Conservation (phyloP, 2,113 vertebrate genomes). For the Otis tarda region DNA sequence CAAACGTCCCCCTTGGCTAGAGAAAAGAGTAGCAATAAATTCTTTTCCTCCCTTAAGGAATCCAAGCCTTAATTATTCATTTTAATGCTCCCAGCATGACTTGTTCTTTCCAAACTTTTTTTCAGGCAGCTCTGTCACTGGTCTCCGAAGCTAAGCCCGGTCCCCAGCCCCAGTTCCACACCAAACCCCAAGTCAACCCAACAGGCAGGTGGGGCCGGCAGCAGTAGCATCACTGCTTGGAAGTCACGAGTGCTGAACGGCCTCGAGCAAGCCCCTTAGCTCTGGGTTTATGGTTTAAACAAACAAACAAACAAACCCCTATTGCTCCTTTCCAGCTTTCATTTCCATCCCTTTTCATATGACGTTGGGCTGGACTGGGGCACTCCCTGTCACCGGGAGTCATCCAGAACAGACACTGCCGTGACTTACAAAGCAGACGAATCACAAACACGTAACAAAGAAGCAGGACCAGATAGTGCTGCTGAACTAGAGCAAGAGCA, state of each 20-base stretch:
- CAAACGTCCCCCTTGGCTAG: constrained; percentile 50
- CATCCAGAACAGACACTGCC: not conserved
- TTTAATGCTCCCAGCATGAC: constrained; percentile 57
- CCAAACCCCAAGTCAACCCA: not conserved
- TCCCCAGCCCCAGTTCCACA: not conserved
- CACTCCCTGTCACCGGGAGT: constrained; percentile 22
- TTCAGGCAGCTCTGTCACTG: constrained; percentile 13
- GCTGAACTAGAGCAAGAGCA: not conserved
- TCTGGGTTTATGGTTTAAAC: constrained; percentile 11
- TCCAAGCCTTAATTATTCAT: constrained; percentile 66
- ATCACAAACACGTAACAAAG: not conserved
- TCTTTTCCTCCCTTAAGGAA: constrained; percentile 60
- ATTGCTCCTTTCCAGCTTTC: not conserved
- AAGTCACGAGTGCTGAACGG: not conserved
- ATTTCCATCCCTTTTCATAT: not conserved
- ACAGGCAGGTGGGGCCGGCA: not conserved
- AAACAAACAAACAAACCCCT: constrained; percentile 23
- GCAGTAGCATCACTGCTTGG: not conserved
- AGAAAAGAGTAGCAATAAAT: constrained; percentile 64
- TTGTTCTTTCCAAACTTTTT: constrained; percentile 48
- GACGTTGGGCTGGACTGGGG: fast-evolving
- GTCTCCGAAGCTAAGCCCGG: not conserved
- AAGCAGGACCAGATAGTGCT: not conserved
- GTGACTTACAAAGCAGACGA: not conserved
- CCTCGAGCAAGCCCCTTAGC: not conserved